Evolutionary conservation across 2,797 vertebrate genomes (phyloP).

Genomic region (Hephaestus fuliginosus): DNA sequence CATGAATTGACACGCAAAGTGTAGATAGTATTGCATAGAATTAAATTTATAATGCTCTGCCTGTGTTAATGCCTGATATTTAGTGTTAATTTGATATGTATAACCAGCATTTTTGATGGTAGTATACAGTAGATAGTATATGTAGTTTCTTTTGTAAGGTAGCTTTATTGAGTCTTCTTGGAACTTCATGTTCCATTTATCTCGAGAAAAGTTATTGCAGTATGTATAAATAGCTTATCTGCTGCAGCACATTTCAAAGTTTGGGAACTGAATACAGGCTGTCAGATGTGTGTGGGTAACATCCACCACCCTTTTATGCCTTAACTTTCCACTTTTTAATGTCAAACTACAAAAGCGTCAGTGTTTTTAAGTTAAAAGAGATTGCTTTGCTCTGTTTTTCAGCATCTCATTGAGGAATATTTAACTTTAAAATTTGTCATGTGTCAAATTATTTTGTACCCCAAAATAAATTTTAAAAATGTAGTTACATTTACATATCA

Average conservation of each 20-base stretch:
- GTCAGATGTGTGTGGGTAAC: background rate
- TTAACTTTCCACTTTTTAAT: background rate
- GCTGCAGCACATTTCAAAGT: background rate
- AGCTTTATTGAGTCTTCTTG: background rate
- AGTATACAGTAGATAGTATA: no score
- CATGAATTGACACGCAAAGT: background rate
- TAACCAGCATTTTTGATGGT: background rate
- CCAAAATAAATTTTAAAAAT: background rate
- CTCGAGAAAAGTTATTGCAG: background rate
- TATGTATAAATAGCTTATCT: background rate
- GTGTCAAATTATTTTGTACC: background rate
- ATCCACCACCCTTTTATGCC: background rate
- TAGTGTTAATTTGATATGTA: background rate
- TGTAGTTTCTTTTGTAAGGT: background rate
- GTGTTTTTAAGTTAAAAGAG: background rate
- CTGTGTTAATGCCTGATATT: background rate
- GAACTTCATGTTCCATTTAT: background rate
- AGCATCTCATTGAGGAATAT: background rate
- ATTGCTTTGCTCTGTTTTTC: background rate
- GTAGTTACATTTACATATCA: background rate
- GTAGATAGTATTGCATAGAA: background rate
- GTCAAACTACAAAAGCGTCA: background rate
- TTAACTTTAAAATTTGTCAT: background rate
- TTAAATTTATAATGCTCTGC: no score
- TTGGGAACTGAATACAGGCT: background rate